A percentile compares a stretch with the other conserved stretches of the same genome.
Evolutionary conservation across 2,888 invertebrate genomes (phyloP).

Genomic region (Polylopha cassiicola): DNA sequence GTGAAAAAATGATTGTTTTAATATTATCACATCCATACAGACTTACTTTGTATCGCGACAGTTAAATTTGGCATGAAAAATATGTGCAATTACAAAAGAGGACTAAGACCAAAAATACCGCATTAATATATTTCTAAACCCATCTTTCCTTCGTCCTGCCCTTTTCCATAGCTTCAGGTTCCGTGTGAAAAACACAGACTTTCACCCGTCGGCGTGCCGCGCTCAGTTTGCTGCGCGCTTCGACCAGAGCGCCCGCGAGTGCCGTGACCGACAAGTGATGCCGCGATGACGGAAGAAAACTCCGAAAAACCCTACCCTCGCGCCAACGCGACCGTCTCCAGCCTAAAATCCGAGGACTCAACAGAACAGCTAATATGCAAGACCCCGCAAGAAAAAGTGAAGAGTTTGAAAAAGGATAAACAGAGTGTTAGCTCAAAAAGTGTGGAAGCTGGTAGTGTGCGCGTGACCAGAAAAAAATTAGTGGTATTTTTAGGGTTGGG

Average conservation of each 20-base stretch:
- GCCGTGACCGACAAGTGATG: constrained; percentile 38
- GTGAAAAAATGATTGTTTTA: too few relatives aligned
- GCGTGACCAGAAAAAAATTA: constrained; percentile 38
- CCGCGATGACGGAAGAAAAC: constrained; percentile 33
- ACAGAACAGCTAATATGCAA: constrained; percentile 78
- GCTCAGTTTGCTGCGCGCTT: constrained; percentile 16
- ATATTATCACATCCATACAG: too few relatives aligned
- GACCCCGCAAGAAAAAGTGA: constrained; percentile 58
- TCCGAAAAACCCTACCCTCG: constrained; percentile 37
- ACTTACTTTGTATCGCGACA: too few relatives aligned
- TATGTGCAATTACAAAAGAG: too few relatives aligned
- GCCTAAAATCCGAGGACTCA: constrained; percentile 72
- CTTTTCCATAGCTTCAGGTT: constrained; percentile 16
- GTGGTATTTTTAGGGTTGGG: constrained; percentile 76
- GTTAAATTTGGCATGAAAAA: too few relatives aligned
- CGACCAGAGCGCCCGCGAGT: constrained; percentile 18
- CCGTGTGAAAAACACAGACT: constrained; percentile 19
- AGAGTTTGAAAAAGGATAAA: constrained; percentile 44
- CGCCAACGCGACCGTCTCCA: constrained; percentile 64
- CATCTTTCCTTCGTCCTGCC: constrained; percentile 1
- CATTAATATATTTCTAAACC: too few relatives aligned
- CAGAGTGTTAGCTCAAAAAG: constrained; percentile 63
- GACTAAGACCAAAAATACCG: too few relatives aligned
- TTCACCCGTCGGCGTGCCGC: constrained; percentile 21
- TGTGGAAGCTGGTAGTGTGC: constrained; percentile 56